A percentile compares a stretch with the other conserved stretches of the same genome.
Conservation (phyloP, 2,113 vertebrate species). For the Thunnus maccoyii region DNA sequence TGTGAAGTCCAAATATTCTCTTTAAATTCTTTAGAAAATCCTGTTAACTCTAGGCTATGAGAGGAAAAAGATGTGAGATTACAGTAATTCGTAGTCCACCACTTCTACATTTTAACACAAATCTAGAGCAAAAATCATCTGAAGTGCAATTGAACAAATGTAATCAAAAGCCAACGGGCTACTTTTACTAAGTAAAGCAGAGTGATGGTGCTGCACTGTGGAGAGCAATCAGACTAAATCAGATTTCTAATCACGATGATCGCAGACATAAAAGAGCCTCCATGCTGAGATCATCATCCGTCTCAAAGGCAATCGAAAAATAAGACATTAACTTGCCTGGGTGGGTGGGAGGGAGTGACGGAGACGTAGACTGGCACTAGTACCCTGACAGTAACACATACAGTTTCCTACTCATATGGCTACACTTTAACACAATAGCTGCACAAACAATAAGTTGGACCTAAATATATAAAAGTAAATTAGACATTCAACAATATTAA, state of each 20-base stretch:
- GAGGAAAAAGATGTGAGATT: neutral
- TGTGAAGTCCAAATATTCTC: neutral
- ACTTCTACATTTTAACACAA: neutral
- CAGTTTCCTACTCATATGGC: slow-evolving; percentile 17
- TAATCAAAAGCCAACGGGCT: slow-evolving; percentile 11
- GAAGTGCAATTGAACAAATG: slow-evolving; percentile 26
- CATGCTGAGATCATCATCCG: slow-evolving; percentile 22
- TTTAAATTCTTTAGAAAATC: slow-evolving; percentile 6
- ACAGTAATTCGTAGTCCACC: slow-evolving; percentile 11
- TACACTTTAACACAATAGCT: slow-evolving; percentile 44
- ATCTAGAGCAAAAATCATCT: slow-evolving; percentile 10
- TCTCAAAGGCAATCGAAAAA: slow-evolving; percentile 22
- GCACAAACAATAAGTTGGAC: slow-evolving; percentile 38
- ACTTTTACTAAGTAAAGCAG: neutral
- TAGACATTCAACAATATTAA: slow-evolving; percentile 16
- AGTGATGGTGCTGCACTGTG: neutral
- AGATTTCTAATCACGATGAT: slow-evolving; percentile 33
- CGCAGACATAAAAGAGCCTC: slow-evolving; percentile 13
- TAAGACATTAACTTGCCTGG: neutral
- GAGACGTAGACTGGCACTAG: slow-evolving; percentile 5
- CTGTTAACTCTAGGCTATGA: neutral
- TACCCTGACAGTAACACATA: slow-evolving; percentile 2
- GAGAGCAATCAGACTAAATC: slow-evolving; percentile 11
- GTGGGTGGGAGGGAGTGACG: neutral
- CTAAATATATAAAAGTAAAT: slow-evolving; percentile 17